These are phyloP conservation scores for Hylyphantes graminicola DNA, from an alignment of 1,140 invertebrate species.

Conservation along the genomic window DNA sequence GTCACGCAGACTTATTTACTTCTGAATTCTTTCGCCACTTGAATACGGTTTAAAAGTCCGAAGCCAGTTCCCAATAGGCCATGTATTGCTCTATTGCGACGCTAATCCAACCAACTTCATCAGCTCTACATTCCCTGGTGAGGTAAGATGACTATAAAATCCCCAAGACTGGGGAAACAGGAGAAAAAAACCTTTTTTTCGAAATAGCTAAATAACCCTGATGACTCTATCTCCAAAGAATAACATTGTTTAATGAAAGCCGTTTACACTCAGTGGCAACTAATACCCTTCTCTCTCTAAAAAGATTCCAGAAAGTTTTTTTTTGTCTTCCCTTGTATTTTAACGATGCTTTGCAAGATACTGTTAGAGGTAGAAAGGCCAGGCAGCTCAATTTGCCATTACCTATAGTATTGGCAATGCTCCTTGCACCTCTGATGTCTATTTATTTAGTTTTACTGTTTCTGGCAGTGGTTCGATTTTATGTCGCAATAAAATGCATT, in stretches of 20 bases:
- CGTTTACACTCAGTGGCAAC: conserved; percentile 14
- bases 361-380: background rate
- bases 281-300: conserved; percentile 4
- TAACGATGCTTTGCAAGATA: conserved; percentile 25
- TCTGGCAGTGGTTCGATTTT: conserved; percentile 32
- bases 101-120: too few relatives aligned
- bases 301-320: conserved; percentile 18
- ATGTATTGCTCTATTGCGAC: too few relatives aligned
- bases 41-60: too few relatives aligned
- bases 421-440: background rate
- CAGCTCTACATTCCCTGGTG: too few relatives aligned
- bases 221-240: conserved; percentile 28
- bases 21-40: too few relatives aligned
- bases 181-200: conserved; percentile 22
- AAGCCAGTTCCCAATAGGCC: too few relatives aligned
- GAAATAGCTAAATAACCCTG: conserved; percentile 39
- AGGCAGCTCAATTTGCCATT: background rate
- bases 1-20: too few relatives aligned
- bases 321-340: conserved; percentile 24
- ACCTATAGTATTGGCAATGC: conserved; percentile 8
- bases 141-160: too few relatives aligned
- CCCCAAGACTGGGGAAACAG: background rate
- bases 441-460: conserved; percentile 19
- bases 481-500: conserved; percentile 50
- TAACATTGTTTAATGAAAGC: conserved; percentile 42